Conservation (phyloP, 2,888 invertebrate species). For the Mesorhabditis belari region DNA sequence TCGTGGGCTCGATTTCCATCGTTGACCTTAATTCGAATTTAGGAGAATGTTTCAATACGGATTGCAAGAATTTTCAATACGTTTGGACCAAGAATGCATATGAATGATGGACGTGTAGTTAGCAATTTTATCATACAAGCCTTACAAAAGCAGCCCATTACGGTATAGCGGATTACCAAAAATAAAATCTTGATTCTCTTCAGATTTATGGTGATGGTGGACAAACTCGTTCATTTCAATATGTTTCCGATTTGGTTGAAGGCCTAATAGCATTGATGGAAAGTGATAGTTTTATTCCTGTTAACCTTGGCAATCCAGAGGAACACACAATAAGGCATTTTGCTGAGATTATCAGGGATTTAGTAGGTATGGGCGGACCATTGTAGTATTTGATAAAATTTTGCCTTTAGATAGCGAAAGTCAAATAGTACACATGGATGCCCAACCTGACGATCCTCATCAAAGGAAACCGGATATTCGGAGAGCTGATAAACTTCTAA, state of each 20-base stretch:
- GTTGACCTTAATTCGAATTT: slow-evolving; percentile 6
- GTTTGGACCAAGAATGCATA: slow-evolving; percentile 96
- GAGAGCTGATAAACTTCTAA: slow-evolving; percentile 73
- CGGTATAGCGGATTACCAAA: slow-evolving; percentile 60
- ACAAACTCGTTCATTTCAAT: slow-evolving; percentile 87
- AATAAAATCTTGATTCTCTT: background rate
- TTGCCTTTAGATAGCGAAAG: slow-evolving; percentile 72
- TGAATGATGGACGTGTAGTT: slow-evolving; percentile 94
- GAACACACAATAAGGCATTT: slow-evolving; percentile 85
- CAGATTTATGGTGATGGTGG: slow-evolving; percentile 61
- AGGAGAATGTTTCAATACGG: slow-evolving; percentile 86
- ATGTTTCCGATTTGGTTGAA: slow-evolving; percentile 90
- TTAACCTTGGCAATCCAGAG: slow-evolving; percentile 94
- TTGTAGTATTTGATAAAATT: background rate
- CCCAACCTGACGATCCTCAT: slow-evolving; percentile 92
- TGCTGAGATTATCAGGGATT: slow-evolving; percentile 57
- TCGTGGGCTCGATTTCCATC: too few relatives aligned
- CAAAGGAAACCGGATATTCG: slow-evolving; percentile 85
- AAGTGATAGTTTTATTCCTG: slow-evolving; percentile 79
- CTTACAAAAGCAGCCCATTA: slow-evolving; percentile 84
- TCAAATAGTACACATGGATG: slow-evolving; percentile 73
- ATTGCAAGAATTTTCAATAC: slow-evolving; percentile 98
- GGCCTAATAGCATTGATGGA: slow-evolving; percentile 86
- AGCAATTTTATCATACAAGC: slow-evolving; percentile 97
- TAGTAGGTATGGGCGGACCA: slow-evolving; percentile 54